Conservation (phyloP, 2,888 invertebrate species). For the Antheraea assamensis region DNA sequence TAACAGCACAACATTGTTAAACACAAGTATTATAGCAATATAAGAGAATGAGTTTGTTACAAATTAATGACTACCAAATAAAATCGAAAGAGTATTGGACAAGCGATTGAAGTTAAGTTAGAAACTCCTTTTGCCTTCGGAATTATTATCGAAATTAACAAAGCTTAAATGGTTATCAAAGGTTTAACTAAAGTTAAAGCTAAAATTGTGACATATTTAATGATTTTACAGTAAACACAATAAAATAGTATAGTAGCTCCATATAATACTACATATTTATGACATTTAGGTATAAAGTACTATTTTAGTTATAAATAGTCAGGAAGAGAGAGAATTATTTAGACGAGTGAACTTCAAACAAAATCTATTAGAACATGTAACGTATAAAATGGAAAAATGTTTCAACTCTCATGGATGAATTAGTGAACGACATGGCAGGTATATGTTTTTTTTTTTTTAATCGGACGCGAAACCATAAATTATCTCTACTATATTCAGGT, state of each 20-base stretch:
- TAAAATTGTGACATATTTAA: neutral
- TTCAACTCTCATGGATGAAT: neutral
- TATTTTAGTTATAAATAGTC: too few species aligned
- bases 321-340: too few species aligned
- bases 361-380: neutral
- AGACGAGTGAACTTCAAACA: too few species aligned
- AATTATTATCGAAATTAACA: neutral
- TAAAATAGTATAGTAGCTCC: too few species aligned
- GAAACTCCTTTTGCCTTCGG: neutral
- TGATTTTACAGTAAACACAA: neutral
- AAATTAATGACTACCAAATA: neutral
- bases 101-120: neutral
- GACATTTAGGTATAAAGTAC: too few species aligned
- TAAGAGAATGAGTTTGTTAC: neutral
- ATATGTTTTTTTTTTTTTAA: neutral
- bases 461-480: too few species aligned
- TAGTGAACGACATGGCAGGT: neutral
- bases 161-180: neutral
- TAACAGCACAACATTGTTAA: neutral
- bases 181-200: neutral
- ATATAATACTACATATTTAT: too few species aligned
- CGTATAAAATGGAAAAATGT: neutral
- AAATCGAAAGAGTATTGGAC: neutral
- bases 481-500: too few species aligned
- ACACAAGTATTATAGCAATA: neutral